A percentile compares a stretch with the other conserved stretches of the same genome.
These are phyloP conservation scores for Dysmachus trigonus DNA, from an alignment of 2,888 invertebrate genomes.

Conservation along the genomic window DNA sequence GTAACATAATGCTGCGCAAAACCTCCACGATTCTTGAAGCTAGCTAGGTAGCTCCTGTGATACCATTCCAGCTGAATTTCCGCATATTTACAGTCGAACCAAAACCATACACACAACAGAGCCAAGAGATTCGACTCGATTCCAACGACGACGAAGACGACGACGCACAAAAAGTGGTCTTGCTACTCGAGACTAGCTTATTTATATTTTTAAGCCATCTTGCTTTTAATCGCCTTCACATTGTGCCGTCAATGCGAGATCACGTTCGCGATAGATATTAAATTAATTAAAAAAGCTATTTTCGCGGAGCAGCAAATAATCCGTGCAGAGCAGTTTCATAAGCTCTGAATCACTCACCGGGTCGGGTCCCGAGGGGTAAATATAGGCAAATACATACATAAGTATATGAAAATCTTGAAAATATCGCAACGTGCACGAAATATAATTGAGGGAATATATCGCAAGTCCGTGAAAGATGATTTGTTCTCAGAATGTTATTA, in stretches of 20 bases:
- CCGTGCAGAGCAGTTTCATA: background rate
- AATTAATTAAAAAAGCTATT: constrained; percentile 20
- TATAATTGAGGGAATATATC: background rate
- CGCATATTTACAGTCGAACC: constrained; percentile 2
- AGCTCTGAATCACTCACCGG: background rate
- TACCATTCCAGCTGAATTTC: background rate
- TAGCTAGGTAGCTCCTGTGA: background rate
- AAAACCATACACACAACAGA: background rate
- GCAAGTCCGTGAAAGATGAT: background rate
- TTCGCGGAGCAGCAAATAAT: constrained; percentile 3
- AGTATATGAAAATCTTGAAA: background rate
- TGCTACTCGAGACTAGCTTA: background rate
- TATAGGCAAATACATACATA: background rate
- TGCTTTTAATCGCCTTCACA: constrained; percentile 12
- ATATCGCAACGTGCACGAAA: background rate
- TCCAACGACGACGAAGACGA: background rate
- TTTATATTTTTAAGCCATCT: background rate
- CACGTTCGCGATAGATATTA: constrained; percentile 1
- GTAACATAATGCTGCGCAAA: background rate
- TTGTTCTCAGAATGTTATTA: background rate
- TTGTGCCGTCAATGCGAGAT: constrained; percentile 7
- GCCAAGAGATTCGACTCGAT: background rate
- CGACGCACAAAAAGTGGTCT: constrained; percentile 5
- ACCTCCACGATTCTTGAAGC: background rate
- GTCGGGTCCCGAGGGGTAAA: background rate